Evolutionary conservation across 2,797 vertebrate species (phyloP).

Genomic region (Borostomias antarcticus): DNA sequence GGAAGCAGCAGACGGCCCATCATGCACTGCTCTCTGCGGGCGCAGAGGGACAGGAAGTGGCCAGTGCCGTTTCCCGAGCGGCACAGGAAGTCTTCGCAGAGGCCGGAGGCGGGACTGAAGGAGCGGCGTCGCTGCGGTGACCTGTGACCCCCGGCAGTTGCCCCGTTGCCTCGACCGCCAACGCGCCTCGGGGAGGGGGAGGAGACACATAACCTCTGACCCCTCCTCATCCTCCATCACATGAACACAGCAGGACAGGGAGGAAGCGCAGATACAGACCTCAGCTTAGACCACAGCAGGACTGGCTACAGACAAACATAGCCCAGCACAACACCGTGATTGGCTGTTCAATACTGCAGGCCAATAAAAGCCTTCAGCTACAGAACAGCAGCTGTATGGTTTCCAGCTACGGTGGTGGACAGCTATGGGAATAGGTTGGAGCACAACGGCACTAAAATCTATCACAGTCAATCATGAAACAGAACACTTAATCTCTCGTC

Average conservation of each 20-base stretch:
- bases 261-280: constrained; percentile 5
- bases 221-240: background rate
- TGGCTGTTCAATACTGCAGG: constrained; percentile 35
- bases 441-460: too few species aligned
- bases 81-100: constrained; percentile 56
- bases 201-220: constrained; percentile 44
- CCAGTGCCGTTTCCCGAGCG: constrained; percentile 56
- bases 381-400: too few species aligned
- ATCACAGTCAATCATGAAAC: background rate
- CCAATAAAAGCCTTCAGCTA: constrained; percentile 14
- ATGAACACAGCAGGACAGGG: background rate
- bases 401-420: too few species aligned
- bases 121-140: constrained; percentile 46
- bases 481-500: background rate
- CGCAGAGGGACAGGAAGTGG: constrained; percentile 51
- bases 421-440: too few species aligned
- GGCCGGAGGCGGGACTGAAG: constrained; percentile 48
- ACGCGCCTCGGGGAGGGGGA: constrained; percentile 45
- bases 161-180: constrained; percentile 49
- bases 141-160: constrained; percentile 35
- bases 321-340: constrained; percentile 33
- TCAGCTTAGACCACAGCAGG: constrained; percentile 18
- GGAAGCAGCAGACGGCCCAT: constrained; percentile 61
- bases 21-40: constrained; percentile 54
- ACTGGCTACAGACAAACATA: constrained; percentile 5